Evolutionary conservation across 1,140 invertebrate species (phyloP).

Genomic region (Telenomus remus): DNA sequence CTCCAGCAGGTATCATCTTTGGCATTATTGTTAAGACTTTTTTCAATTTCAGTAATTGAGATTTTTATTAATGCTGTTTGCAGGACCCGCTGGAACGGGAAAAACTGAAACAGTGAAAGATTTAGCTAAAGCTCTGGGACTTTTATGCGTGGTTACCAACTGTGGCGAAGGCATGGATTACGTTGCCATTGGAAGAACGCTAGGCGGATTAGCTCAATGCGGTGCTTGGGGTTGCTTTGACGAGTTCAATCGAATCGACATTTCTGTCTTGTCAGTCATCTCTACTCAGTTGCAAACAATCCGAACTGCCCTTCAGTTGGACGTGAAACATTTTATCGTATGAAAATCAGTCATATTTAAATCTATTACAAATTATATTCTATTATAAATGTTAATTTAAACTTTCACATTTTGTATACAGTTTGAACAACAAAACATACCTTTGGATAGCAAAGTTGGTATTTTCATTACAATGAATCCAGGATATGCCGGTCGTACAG

Average conservation of each 20-base stretch:
- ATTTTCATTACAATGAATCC: conserved; percentile 97
- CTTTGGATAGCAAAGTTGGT: conserved; percentile 88
- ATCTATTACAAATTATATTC: no score
- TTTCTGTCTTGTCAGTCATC: conserved; percentile 92
- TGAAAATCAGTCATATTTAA: background rate
- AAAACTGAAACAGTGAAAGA: conserved; percentile 95
- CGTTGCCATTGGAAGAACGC: conserved; percentile 88
- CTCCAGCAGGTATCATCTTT: conserved; percentile 80
- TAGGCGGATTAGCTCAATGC: conserved; percentile 83
- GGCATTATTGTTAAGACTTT: background rate
- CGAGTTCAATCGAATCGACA: conserved; percentile 93
- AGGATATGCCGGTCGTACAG: conserved; percentile 91
- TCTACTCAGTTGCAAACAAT: conserved; percentile 93
- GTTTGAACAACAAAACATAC: conserved; percentile 91
- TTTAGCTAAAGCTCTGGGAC: conserved; percentile 89
- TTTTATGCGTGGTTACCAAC: conserved; percentile 92
- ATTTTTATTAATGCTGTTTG: background rate
- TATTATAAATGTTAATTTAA: no score
- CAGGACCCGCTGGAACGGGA: conserved; percentile 87
- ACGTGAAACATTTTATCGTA: conserved; percentile 73
- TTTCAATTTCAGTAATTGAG: no score
- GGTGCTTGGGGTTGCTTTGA: conserved; percentile 94
- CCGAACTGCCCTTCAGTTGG: conserved; percentile 85
- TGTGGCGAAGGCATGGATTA: conserved; percentile 95
- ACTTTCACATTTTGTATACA: conserved; percentile 70